Evolutionary conservation across 2,797 vertebrate genomes (phyloP), one percentile per base, ranked within the genome.

Genomic region (Manis crassicaudata): DNA sequence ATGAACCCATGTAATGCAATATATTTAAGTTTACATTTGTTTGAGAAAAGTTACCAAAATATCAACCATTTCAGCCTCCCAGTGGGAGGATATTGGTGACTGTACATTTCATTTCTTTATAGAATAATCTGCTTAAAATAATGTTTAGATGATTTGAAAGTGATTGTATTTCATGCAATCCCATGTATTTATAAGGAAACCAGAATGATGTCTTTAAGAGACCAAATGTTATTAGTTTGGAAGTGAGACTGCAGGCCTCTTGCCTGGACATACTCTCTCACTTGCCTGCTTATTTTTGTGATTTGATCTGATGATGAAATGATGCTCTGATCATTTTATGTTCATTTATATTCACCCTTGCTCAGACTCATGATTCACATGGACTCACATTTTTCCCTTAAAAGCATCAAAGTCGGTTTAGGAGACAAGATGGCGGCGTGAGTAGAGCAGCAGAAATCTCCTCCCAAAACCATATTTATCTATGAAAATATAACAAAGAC

Each of bases 311-410:
- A 46, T 18, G 56, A 58, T 43, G 72, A 60, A 62, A 85, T 25
- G 60, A 35, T 70, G 58, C n/a, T 62, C 54, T 94, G 82, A 62
- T 89, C 85, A 37, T 37, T 83, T 92, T 52, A 7, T 50, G 73
- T 73, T 87, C 94, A 3, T 67, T 95, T 89, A 83, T 85, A 68
- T 50, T 67, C 96, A 65, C 37, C 8, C 8, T 5, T 29, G 35
- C 87, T 97, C 81, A 82, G 92, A 73, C 68, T 88, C 68, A 23
- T 50, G 50, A 93, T 70, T 93, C 73, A 50, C 13, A 87, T 50
- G 87, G 87, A 86, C 92, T 72, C 27, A 40, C 86, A 54, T 37
- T 95, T 94, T 27, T 63, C 80, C 76, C 37, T 92, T 79, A 90
- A 94, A 94, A 97, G 18, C 20, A 35, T 46, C 50, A 56, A 97